These are phyloP conservation scores for Acanthoscelides obtectus DNA, from an alignment of 2,888 invertebrate species.

Conservation along the genomic window DNA sequence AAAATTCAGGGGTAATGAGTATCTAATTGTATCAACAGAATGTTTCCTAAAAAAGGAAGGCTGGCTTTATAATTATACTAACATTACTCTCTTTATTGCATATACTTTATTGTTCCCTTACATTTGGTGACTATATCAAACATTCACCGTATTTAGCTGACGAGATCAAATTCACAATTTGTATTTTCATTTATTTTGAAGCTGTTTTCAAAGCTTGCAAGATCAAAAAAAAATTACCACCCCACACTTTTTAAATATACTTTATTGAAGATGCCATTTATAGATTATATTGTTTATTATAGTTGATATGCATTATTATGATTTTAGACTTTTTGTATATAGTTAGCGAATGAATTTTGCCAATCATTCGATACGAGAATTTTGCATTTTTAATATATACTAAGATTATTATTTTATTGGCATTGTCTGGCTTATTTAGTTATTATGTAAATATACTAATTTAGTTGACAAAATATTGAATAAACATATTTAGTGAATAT, in stretches of 20 bases:
- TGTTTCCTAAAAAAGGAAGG: no score
- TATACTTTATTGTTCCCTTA: no score
- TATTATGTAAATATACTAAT: background rate
- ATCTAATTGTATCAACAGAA: no score
- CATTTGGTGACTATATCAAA: no score
- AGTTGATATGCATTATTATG: background rate
- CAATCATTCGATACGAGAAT: background rate
- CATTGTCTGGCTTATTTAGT: background rate
- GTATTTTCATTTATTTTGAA: no score
- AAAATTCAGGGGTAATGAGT: no score
- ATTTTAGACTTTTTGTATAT: background rate
- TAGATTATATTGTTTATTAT: background rate
- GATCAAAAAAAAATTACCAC: background rate
- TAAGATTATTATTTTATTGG: background rate
- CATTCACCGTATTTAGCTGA: no score
- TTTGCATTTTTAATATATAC: background rate
- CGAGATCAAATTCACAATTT: no score
- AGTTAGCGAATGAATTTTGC: background rate
- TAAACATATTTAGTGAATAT: constrained; percentile 36
- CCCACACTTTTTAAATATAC: background rate
- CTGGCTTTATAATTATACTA: no score
- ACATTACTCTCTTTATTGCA: no score
- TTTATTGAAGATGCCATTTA: background rate
- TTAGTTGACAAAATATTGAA: background rate
- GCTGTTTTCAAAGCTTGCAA: background rate